A percentile compares a stretch with the other conserved stretches of the same genome.
Conservation (phyloP, 2,888 invertebrate genomes). For the Lochmaea capreae region DNA sequence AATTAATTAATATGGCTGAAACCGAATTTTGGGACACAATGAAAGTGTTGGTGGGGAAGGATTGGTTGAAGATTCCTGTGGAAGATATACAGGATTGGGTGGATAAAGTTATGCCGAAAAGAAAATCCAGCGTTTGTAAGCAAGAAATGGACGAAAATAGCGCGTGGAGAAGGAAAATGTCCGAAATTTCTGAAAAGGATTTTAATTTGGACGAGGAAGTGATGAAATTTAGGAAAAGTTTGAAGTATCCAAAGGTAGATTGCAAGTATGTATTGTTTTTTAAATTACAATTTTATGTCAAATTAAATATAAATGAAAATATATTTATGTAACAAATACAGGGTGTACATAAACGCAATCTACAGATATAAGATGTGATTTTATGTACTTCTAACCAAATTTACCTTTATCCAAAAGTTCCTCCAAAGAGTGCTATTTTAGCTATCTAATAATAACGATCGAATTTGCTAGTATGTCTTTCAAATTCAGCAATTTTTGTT, state of each 20-base stretch:
- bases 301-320: no score
- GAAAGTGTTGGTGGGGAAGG: constrained; percentile 70
- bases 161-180: constrained; percentile 37
- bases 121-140: constrained; percentile 16
- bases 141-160: constrained; percentile 38
- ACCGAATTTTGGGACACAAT: constrained; percentile 72
- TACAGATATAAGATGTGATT: no score
- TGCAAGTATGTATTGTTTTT: constrained; percentile 58
- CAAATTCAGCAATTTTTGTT: no score
- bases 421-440: no score
- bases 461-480: no score
- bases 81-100: constrained; percentile 61
- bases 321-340: no score
- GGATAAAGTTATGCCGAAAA: constrained; percentile 53
- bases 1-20: constrained; percentile 44
- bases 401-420: no score
- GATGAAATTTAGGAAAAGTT: constrained; percentile 47
- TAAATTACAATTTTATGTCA: neutral
- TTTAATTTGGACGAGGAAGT: constrained; percentile 46
- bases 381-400: no score
- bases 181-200: constrained; percentile 37
- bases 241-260: constrained; percentile 55
- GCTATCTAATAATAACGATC: no score
- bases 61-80: constrained; percentile 66
- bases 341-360: no score